Evolutionary conservation across 2,888 invertebrate species (phyloP).

Genomic region (Xanthorhoe designata): DNA sequence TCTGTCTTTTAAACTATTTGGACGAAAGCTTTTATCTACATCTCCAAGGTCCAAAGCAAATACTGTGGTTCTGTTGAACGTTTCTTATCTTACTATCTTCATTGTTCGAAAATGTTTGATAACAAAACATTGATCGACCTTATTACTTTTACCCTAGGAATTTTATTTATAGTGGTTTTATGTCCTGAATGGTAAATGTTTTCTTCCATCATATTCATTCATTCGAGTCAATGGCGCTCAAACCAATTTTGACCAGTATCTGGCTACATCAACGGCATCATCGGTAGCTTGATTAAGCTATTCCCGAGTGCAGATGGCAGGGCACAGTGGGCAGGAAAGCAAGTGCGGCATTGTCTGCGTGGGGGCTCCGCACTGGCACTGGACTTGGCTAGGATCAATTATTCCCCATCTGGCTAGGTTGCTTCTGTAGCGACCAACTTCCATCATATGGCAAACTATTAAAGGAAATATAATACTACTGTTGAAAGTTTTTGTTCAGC

Average conservation of each 20-base stretch:
- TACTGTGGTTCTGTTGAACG: constrained; percentile 45
- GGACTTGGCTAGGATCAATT: no score
- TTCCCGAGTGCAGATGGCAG: no score
- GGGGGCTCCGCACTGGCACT: no score
- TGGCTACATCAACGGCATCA: no score
- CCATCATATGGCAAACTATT: not conserved
- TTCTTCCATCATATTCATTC: not conserved
- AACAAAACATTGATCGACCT: constrained; percentile 12
- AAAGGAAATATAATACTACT: constrained; percentile 2
- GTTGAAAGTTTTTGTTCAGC: not conserved
- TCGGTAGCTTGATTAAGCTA: no score
- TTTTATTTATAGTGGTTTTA: not conserved
- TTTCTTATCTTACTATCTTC: constrained; percentile 40
- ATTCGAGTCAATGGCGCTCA: no score
- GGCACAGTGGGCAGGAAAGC: no score
- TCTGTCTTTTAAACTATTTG: constrained; percentile 37
- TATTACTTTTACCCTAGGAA: not conserved
- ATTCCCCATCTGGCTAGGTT: no score
- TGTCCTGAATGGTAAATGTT: not conserved
- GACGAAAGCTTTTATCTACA: constrained; percentile 66
- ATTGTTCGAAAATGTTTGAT: constrained; percentile 24
- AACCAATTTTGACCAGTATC: no score
- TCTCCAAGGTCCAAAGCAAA: constrained; percentile 63
- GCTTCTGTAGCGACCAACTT: no score
- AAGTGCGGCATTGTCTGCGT: no score